Base-by-base conservation (phyloP, 2,888 invertebrate species). In the Zygogramma bicolorata region DNA sequence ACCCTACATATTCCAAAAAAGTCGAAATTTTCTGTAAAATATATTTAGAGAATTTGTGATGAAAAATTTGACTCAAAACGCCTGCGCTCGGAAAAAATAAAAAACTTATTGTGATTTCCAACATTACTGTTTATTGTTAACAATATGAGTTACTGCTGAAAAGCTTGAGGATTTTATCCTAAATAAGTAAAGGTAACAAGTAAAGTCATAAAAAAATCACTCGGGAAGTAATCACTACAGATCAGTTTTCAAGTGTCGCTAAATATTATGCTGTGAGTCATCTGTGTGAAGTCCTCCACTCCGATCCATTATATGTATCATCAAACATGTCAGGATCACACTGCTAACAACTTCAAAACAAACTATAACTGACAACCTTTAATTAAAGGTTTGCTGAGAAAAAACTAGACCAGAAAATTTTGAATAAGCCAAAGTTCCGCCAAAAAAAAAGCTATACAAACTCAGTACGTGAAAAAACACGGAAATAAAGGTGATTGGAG, bases 41-140 rank as follows among this genome's bases (percentile, higher is more conserved):
- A n/a, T n/a, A n/a, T n/a, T n/a, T n/a, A n/a, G n/a, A n/a, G n/a
- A n/a, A n/a, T n/a, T n/a, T n/a, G n/a, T n/a, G n/a, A n/a, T n/a
- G n/a, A n/a, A n/a, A n/a, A n/a, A n/a, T n/a, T n/a, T n/a, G n/a
- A n/a, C n/a, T n/a, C n/a, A n/a, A n/a, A n/a, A n/a, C n/a, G n/a
- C n/a, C n/a, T n/a, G n/a, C n/a, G n/a, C n/a, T n/a, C 13, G 22
- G 61, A 38, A 22, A 62, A 62, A 62, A 29, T 42, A 62, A 62
- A 62, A 46, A 29, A 25, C 46, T 10, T 15, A 34, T 38, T 53
- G 15, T 29, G 25, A 34, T 27, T 69, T 69, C 68, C 53, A 69
- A 69, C 68, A 63, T 68, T 34, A 69, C 49, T 49, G 42, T 68
- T 68, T 69, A 69, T 69, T 63, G 27, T 63, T 63, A 69, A 62